These are phyloP conservation scores for Gasteruption jaculator DNA, from an alignment of 2,888 invertebrate species.

Conservation along the genomic window DNA sequence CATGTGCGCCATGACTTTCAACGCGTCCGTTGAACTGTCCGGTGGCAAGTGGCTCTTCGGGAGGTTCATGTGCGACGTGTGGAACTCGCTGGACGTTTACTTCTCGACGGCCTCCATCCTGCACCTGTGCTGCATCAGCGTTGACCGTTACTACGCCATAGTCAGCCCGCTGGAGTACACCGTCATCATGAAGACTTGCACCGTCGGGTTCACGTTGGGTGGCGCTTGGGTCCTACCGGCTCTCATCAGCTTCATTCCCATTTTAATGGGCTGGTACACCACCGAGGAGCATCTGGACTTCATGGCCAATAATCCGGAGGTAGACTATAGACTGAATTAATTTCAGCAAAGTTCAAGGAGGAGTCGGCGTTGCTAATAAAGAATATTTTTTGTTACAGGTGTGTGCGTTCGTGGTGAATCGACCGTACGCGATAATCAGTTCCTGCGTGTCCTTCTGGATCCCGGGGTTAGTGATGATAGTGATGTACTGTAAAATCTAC, in stretches of 20 bases:
- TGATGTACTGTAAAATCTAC: conserved; percentile 80
- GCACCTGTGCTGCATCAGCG: conserved; percentile 91
- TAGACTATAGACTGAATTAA: no score
- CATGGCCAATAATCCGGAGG: conserved; percentile 64
- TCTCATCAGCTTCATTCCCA: conserved; percentile 62
- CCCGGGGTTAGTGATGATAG: conserved; percentile 87
- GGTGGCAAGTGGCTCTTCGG: conserved; percentile 86
- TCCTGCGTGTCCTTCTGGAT: conserved; percentile 92
- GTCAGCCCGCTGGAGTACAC: conserved; percentile 90
- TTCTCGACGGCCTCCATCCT: conserved; percentile 89
- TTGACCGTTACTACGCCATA: conserved; percentile 88
- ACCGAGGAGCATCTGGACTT: conserved; percentile 59
- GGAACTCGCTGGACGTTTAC: conserved; percentile 91
- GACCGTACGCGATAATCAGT: conserved; percentile 81
- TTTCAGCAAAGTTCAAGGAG: background rate
- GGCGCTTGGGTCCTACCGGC: conserved; percentile 60
- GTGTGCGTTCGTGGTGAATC: conserved; percentile 81
- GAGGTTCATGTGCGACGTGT: conserved; percentile 87
- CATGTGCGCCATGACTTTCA: conserved; percentile 87
- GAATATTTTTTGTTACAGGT: conserved; percentile 41
- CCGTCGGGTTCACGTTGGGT: conserved; percentile 58
- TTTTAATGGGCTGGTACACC: conserved; percentile 66
- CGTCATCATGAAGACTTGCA: conserved; percentile 81
- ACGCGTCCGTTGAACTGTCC: conserved; percentile 81
- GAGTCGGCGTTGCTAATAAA: no score